Conservation (phyloP, 2,797 vertebrate genomes). For the Anguilla marmorata region DNA sequence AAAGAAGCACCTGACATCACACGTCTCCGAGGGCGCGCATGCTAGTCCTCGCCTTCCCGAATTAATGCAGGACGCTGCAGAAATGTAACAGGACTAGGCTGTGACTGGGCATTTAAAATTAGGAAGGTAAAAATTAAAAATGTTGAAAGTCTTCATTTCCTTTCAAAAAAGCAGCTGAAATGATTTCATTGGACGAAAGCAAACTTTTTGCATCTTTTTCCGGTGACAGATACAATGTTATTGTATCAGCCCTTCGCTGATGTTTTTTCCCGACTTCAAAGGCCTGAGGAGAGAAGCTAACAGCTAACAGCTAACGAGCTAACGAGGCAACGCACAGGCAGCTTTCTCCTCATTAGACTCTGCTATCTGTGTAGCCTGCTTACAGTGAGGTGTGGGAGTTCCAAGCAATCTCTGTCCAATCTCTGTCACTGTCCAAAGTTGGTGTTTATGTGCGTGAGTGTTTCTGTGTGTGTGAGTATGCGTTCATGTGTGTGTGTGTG, state of each 20-base stretch:
- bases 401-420: conserved; percentile 9
- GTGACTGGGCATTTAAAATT: neutral
- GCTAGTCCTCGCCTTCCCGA: neutral
- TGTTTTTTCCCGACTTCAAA: conserved; percentile 36
- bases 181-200: neutral
- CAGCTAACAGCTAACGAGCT: conserved; percentile 57
- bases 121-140: neutral
- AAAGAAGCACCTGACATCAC: neutral
- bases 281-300: conserved; percentile 52
- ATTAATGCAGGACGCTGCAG: neutral
- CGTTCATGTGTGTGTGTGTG: conserved; percentile 11
- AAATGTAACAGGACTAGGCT: neutral
- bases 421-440: conserved; percentile 7
- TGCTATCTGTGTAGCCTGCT: neutral
- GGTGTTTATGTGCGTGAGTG: conserved; percentile 16
- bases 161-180: neutral
- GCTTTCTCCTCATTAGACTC: conserved; percentile 27
- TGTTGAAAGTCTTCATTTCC: neutral
- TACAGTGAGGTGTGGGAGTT: conserved; percentile 4
- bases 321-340: conserved; percentile 46
- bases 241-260: neutral
- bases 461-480: conserved; percentile 17
- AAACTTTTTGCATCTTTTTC: neutral
- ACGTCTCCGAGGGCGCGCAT: neutral
- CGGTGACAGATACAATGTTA: neutral